These are phyloP conservation scores for Meganola albula DNA, from an alignment of 2,888 invertebrate species.

Conservation along the genomic window DNA sequence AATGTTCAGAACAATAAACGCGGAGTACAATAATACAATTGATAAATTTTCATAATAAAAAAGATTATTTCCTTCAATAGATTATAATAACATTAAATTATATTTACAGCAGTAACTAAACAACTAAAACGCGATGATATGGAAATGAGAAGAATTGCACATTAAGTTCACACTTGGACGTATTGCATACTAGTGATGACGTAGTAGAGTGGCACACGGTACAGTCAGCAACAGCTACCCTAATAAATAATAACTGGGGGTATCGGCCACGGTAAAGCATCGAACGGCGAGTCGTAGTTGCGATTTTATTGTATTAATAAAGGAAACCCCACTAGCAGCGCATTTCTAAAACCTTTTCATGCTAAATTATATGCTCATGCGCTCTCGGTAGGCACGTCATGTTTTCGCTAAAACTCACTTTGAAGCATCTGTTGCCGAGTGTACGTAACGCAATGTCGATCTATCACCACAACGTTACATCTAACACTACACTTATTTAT, in stretches of 20 bases:
- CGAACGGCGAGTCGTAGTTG: conserved; percentile 6
- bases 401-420: too few species aligned
- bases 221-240: conserved; percentile 29
- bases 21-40: conserved; percentile 52
- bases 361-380: too few species aligned
- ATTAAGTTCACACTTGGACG: conserved; percentile 69
- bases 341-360: too few species aligned
- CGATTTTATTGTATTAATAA: too few species aligned
- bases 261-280: too few species aligned
- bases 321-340: conserved; percentile 1
- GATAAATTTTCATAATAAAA: conserved; percentile 57
- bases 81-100: conserved; percentile 69
- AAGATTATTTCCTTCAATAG: conserved; percentile 36
- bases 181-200: conserved; percentile 56
- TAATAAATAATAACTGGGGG: conserved; percentile 28
- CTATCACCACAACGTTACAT: conserved; percentile 50
- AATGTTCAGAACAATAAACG: conserved; percentile 69
- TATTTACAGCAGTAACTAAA: conserved; percentile 73
- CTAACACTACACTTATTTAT: conserved; percentile 64
- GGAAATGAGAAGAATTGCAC: conserved; percentile 76
- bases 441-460: conserved; percentile 45
- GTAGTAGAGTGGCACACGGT: conserved; percentile 40
- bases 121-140: conserved; percentile 70
- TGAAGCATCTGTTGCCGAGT: conserved; percentile 38
- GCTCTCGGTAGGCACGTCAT: too few species aligned